Percentiles rank a stretch among this genome's conserved stretches.
These are phyloP conservation scores for Montifringilla adamsi DNA, from an alignment of 2,113 vertebrate species.

Conservation along the genomic window DNA sequence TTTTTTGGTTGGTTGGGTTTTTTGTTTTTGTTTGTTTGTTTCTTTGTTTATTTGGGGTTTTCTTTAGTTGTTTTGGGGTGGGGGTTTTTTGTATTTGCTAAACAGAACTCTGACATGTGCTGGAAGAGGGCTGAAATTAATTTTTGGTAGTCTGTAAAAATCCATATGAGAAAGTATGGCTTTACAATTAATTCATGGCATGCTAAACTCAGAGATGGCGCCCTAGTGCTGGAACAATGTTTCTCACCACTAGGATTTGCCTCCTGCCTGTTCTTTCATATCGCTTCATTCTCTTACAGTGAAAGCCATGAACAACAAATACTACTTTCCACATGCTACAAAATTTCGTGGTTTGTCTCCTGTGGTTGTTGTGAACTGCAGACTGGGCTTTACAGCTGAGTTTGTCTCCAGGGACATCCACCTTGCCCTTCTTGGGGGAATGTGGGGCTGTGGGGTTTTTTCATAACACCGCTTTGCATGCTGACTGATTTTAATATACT, in stretches of 20 bases:
- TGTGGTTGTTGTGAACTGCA: neutral
- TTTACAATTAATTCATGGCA: neutral
- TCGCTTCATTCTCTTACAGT: neutral
- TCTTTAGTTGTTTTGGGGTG: neutral
- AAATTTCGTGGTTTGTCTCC: neutral
- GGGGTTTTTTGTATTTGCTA: neutral
- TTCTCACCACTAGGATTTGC: neutral
- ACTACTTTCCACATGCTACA: neutral
- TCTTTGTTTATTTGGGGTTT: neutral
- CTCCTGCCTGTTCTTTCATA: neutral
- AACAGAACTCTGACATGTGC: neutral
- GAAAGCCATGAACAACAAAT: neutral
- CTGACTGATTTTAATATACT: neutral
- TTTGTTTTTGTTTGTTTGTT: neutral
- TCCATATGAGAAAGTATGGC: neutral
- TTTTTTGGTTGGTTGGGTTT: neutral
- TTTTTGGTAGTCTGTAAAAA: neutral
- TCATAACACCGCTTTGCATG: accelerated
- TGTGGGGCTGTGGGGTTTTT: neutral
- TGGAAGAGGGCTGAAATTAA: neutral
- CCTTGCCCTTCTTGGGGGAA: neutral
- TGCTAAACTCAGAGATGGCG: neutral
- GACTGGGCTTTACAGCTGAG: neutral
- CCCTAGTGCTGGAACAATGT: neutral
- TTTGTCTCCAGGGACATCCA: neutral